phyloP scores from a whole-genome alignment of 1,140 invertebrate species.

The Penaeus vannamei region DNA sequence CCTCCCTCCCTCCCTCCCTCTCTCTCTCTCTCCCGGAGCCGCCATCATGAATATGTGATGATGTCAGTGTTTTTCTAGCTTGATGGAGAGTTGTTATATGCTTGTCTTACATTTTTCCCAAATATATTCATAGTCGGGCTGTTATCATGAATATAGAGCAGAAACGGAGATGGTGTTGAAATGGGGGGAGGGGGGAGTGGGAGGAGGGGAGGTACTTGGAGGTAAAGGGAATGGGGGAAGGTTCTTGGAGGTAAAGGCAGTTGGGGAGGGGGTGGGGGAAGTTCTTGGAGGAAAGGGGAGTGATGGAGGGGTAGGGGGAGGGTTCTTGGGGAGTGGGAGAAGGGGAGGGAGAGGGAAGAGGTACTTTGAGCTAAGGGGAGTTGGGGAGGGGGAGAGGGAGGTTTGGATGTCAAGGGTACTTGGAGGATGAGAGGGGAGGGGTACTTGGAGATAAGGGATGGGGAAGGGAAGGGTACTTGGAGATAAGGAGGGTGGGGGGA shows the following conservation, averaged over 20 bases:
- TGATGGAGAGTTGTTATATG: constrained; percentile 37
- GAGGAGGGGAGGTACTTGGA: background rate
- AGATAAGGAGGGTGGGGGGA: background rate
- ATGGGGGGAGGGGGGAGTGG: background rate
- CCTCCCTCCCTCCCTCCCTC: too few relatives aligned
- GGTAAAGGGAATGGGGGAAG: background rate
- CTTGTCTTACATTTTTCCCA: constrained; percentile 49
- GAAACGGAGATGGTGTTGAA: background rate
- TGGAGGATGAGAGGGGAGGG: background rate
- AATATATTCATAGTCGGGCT: constrained; percentile 50
- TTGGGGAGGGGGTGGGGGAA: too few relatives aligned
- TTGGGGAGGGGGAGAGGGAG: background rate
- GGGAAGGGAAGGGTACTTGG: background rate
- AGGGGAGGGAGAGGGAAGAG: background rate
- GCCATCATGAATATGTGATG: constrained; percentile 52
- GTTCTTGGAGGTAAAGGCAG: background rate
- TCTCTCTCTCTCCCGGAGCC: too few relatives aligned
- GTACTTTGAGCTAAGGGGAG: background rate
- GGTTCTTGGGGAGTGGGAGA: background rate
- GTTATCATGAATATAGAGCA: constrained; percentile 60
- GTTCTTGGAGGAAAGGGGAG: background rate
- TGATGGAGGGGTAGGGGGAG: background rate
- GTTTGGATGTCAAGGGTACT: background rate
- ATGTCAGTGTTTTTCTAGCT: constrained; percentile 44
- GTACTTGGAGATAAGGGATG: background rate